Conservation (phyloP, 2,797 vertebrate species). For the Borostomias antarcticus region DNA sequence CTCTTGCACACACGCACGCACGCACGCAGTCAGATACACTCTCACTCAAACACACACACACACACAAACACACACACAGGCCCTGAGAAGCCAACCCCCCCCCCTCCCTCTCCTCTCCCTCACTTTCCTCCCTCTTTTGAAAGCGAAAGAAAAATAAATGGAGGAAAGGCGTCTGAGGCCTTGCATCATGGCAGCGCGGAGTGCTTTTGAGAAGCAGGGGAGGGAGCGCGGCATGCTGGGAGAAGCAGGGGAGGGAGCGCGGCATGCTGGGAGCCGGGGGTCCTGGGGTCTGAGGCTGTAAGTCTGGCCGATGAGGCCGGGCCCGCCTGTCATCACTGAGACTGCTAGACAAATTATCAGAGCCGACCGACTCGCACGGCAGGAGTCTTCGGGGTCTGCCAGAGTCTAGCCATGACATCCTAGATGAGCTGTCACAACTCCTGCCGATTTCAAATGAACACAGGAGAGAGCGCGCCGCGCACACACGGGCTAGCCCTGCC, state of each 20-base stretch:
- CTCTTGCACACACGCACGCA: conserved; percentile 40
- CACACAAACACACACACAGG: conserved; percentile 25
- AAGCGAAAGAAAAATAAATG: conserved; percentile 65
- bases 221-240: no score
- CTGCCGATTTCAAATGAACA: conserved; percentile 62
- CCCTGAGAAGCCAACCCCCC: conserved; percentile 23
- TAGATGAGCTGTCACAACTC: conserved; percentile 74
- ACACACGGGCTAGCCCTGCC: not conserved
- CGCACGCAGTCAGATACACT: not conserved
- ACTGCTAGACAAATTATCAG: conserved; percentile 72
- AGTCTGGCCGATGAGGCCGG: conserved; percentile 44
- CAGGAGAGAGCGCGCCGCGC: conserved; percentile 27
- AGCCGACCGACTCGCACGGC: conserved; percentile 56
- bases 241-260: conserved; percentile 26
- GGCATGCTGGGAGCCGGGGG: conserved; percentile 45
- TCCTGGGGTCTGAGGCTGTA: conserved; percentile 32
- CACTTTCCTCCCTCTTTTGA: conserved; percentile 33
- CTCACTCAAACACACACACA: conserved; percentile 14
- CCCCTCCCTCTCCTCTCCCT: conserved; percentile 1
- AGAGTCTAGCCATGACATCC: conserved; percentile 66
- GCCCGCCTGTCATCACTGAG: conserved; percentile 68
- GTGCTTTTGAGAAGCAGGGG: conserved; percentile 51
- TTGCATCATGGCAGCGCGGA: conserved; percentile 47
- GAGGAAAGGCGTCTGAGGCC: conserved; percentile 58
- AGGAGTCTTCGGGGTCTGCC: conserved; percentile 55